phyloP scores from a whole-genome alignment of 2,797 vertebrate genomes.

The Sebastes ruberrimus region DNA sequence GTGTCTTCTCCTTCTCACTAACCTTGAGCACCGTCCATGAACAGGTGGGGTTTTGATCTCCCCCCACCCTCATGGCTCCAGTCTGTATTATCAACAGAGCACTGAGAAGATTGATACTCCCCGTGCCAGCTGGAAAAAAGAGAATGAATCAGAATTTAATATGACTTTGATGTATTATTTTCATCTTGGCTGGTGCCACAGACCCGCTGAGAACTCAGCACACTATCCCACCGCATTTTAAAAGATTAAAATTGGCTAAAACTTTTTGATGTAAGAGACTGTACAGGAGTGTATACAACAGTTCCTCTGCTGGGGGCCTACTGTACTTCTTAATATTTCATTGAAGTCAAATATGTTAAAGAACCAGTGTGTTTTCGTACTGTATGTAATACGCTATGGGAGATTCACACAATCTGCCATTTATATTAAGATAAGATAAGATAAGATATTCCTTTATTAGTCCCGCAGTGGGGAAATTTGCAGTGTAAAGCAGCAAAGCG shows the following conservation, averaged over 20 bases:
- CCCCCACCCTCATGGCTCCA: slow-evolving; percentile 32
- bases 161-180: slow-evolving; percentile 81
- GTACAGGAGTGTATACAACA: slow-evolving; percentile 20
- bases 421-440: background rate
- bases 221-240: slow-evolving; percentile 51
- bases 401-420: background rate
- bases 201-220: slow-evolving; percentile 54
- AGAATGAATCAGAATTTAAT: slow-evolving; percentile 77
- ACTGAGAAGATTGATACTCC: slow-evolving; percentile 64
- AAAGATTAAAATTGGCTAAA: slow-evolving; percentile 60
- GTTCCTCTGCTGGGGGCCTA: background rate
- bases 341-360: background rate
- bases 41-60: slow-evolving; percentile 49
- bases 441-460: too few relatives aligned
- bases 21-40: slow-evolving; percentile 55
- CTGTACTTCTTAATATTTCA: background rate
- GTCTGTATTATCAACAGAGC: slow-evolving; percentile 66
- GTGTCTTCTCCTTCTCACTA: slow-evolving; percentile 42
- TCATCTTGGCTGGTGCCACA: slow-evolving; percentile 69
- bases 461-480: too few relatives aligned
- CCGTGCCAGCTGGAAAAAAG: slow-evolving; percentile 63
- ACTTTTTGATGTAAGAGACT: slow-evolving; percentile 44
- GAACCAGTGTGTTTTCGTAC: background rate
- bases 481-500: too few relatives aligned
- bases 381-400: background rate